Percentiles rank a stretch among this genome's conserved stretches.
These are phyloP conservation scores for Cranoglanis bouderius DNA, from an alignment of 2,113 vertebrate species.

Conservation along the genomic window DNA sequence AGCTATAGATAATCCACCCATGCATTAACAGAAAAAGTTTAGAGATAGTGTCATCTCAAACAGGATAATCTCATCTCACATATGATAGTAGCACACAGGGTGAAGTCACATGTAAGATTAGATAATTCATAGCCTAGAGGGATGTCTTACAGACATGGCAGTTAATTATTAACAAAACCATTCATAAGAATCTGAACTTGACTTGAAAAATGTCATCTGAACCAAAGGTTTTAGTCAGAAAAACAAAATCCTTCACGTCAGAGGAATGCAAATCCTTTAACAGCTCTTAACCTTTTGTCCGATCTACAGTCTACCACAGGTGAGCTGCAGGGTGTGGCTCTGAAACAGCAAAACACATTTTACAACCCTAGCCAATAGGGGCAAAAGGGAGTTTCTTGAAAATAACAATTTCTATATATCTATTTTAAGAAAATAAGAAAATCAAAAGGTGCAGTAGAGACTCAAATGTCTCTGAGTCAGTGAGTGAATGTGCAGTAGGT, in stretches of 20 bases:
- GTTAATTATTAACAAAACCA: background rate
- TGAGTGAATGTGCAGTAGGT: too few species aligned
- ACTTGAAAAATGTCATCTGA: background rate
- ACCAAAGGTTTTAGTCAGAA: background rate
- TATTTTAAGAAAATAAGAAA: background rate
- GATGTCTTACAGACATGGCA: background rate
- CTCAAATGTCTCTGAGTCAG: too few species aligned
- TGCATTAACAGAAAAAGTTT: background rate
- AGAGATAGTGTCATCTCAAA: background rate
- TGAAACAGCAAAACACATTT: conserved; percentile 4
- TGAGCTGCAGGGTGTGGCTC: conserved; percentile 20
- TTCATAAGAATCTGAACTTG: background rate
- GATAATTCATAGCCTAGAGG: background rate
- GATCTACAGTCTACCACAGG: background rate
- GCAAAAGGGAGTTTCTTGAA: background rate
- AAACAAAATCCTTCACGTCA: background rate
- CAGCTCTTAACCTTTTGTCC: conserved; percentile 8
- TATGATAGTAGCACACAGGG: background rate
- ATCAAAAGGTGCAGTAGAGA: too few species aligned
- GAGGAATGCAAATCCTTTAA: conserved; percentile 12
- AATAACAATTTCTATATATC: background rate
- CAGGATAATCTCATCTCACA: background rate
- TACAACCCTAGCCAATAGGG: background rate
- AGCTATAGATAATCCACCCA: background rate
- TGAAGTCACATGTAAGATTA: background rate